Evolutionary conservation across 2,797 vertebrate species (phyloP).

Genomic region (Gouania willdenowi): DNA sequence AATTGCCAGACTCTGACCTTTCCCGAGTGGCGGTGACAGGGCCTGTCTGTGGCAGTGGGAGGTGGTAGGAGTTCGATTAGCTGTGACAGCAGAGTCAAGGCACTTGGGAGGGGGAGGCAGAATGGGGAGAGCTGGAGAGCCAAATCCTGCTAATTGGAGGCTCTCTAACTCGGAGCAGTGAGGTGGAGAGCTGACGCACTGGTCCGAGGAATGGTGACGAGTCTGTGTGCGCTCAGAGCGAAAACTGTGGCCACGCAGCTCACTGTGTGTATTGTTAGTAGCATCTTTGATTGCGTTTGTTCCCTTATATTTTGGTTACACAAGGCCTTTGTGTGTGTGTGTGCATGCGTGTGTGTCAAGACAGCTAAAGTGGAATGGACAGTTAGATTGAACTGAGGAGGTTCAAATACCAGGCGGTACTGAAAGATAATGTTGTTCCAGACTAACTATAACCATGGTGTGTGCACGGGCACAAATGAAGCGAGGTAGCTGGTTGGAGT

Average conservation of each 20-base stretch:
- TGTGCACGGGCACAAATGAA: constrained; percentile 1
- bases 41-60: constrained; percentile 68
- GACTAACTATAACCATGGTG: constrained; percentile 25
- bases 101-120: constrained; percentile 13
- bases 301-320: background rate
- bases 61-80: constrained; percentile 76
- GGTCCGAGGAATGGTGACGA: constrained; percentile 23
- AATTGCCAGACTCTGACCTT: constrained; percentile 81
- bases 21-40: constrained; percentile 71
- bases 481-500: too few relatives aligned
- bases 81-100: constrained; percentile 55
- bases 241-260: constrained; percentile 10
- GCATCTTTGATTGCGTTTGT: background rate
- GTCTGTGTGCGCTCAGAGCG: constrained; percentile 2
- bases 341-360: constrained; percentile 28
- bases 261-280: background rate
- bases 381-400: constrained; percentile 75
- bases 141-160: constrained; percentile 54
- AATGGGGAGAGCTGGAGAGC: constrained; percentile 16
- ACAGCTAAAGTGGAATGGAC: constrained; percentile 68
- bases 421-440: constrained; percentile 74
- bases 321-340: constrained; percentile 5
- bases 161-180: constrained; percentile 50
- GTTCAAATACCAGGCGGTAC: constrained; percentile 73
- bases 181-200: constrained; percentile 33